phyloP scores from a whole-genome alignment of 2,113 vertebrate species.

The Eulemur rufifrons region DNA sequence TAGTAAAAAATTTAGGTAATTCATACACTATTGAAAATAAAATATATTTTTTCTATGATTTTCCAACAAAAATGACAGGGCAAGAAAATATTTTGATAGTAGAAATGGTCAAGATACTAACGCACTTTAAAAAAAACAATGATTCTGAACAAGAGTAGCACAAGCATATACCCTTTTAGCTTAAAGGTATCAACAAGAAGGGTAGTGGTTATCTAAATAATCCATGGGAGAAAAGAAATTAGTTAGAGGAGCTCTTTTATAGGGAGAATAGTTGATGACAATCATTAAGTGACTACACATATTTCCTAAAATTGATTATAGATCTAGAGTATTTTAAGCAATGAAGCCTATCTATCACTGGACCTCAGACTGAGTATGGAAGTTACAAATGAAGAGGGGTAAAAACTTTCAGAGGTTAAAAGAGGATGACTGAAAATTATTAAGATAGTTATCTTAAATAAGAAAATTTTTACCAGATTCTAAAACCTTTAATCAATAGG shows the following conservation, averaged over 20 bases:
- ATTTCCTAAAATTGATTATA: constrained; percentile 63
- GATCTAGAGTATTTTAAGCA: constrained; percentile 54
- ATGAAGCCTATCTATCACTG: constrained; percentile 48
- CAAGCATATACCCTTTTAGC: not conserved
- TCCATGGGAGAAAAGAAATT: not conserved
- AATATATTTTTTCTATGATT: not conserved
- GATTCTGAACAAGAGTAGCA: not conserved
- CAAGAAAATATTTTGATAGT: constrained; percentile 40
- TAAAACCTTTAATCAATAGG: not conserved
- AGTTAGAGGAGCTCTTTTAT: not conserved
- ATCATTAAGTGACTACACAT: not conserved
- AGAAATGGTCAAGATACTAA: not conserved
- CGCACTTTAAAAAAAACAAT: constrained; percentile 45
- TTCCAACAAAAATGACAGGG: constrained; percentile 10
- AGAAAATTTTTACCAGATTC: constrained; percentile 29
- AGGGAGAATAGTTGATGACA: not conserved
- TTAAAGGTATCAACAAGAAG: constrained; percentile 28
- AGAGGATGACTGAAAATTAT: constrained; percentile 58
- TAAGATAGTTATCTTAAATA: constrained; percentile 14
- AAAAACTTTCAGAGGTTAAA: not conserved
- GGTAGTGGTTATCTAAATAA: not conserved
- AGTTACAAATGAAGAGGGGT: constrained; percentile 9
- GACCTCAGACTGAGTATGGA: constrained; percentile 59
- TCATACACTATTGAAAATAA: constrained; percentile 26
- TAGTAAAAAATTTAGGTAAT: constrained; percentile 23